Evolutionary conservation across 1,140 invertebrate species (phyloP).

Genomic region (Chironomus tepperi): DNA sequence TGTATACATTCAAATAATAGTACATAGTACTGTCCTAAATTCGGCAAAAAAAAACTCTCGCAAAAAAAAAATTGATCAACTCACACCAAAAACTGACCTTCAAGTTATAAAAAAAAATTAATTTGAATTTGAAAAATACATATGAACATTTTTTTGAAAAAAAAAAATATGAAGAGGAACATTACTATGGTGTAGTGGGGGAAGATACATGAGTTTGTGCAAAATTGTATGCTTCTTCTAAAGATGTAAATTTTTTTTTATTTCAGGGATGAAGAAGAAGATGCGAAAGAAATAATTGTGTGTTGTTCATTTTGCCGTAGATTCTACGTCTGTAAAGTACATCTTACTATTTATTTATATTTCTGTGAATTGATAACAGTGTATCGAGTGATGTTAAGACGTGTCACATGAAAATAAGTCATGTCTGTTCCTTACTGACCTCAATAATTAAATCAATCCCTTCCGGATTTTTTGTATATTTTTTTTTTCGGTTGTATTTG

Average conservation of each 20-base stretch:
- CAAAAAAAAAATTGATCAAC: conserved; percentile 16
- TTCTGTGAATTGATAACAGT: not conserved
- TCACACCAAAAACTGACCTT: conserved; percentile 16
- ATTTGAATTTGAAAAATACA: conserved; percentile 15
- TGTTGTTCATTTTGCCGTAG: not conserved
- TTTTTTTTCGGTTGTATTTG: not conserved
- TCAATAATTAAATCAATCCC: not conserved
- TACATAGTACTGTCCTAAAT: conserved; percentile 22
- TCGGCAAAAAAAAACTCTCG: conserved; percentile 8
- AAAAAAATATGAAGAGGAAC: not conserved
- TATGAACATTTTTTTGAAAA: not conserved
- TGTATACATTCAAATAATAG: conserved; percentile 17
- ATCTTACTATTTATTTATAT: too few relatives aligned
- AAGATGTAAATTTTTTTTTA: conserved; percentile 1
- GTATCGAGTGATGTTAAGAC: not conserved
- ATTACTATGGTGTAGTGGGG: not conserved
- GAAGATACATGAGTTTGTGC: not conserved
- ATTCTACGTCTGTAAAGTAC: not conserved
- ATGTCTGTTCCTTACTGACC: not conserved
- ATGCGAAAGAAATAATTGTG: not conserved
- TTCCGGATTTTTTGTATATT: not conserved
- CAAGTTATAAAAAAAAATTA: conserved; percentile 22
- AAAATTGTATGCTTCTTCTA: not conserved
- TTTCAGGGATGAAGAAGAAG: not conserved
- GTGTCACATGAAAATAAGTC: not conserved